phyloP scores from a whole-genome alignment of 1,140 invertebrate genomes.

The Apis florea region DNA sequence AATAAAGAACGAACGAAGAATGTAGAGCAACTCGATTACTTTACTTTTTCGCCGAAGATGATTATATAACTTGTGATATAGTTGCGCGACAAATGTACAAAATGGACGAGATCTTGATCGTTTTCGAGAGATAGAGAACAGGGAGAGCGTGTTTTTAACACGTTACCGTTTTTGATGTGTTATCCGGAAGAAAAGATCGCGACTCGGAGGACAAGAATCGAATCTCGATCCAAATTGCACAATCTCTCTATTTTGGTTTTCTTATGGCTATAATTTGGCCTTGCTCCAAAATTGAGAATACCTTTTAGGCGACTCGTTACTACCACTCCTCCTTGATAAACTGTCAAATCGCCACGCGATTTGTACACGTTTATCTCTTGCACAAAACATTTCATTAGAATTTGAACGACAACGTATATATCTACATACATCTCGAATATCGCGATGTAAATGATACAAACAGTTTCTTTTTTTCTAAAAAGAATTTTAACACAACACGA shows the following conservation, averaged over 20 bases:
- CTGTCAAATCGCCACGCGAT: background rate
- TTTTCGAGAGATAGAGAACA: background rate
- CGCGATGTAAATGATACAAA: too few species aligned
- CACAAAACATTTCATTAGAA: background rate
- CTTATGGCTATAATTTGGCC: constrained; percentile 62
- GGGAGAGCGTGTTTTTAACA: background rate
- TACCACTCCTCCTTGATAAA: background rate
- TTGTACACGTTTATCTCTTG: background rate
- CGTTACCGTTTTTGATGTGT: background rate
- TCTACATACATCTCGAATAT: too few species aligned
- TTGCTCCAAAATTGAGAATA: constrained; percentile 65
- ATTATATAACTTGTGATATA: constrained; percentile 20
- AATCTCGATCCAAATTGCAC: constrained; percentile 57
- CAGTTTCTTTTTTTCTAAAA: too few species aligned
- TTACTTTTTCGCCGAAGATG: constrained; percentile 29
- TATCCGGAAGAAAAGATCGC: constrained; percentile 15
- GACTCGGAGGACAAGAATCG: constrained; percentile 8
- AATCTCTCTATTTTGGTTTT: constrained; percentile 67
- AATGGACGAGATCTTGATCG: background rate
- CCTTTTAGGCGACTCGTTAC: constrained; percentile 29
- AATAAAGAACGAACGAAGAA: background rate
- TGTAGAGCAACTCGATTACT: constrained; percentile 12
- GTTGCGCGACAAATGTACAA: constrained; percentile 19
- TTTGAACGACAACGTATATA: too few species aligned
- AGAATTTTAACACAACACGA: too few species aligned